Conservation (phyloP, 2,797 vertebrate species). For the Siniperca undulata region DNA sequence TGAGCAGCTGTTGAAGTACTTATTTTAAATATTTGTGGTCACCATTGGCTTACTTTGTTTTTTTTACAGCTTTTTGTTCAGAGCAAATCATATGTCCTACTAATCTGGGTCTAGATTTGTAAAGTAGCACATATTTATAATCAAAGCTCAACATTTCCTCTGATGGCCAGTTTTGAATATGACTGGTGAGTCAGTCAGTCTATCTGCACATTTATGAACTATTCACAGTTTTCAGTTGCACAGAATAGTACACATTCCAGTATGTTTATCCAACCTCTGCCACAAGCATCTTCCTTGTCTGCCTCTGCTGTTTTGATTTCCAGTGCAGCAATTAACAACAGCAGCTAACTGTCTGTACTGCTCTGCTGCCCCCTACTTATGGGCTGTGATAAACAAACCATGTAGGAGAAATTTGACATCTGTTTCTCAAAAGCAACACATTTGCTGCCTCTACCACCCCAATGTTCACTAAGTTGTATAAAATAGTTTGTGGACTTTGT, state of each 20-base stretch:
- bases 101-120: background rate
- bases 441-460: slow-evolving; percentile 22
- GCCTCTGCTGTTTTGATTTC: slow-evolving; percentile 45
- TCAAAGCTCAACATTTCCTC: slow-evolving; percentile 14
- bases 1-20: slow-evolving; percentile 50
- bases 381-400: slow-evolving; percentile 57
- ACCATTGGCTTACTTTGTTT: slow-evolving; percentile 1
- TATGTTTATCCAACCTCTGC: slow-evolving; percentile 43
- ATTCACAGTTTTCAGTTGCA: slow-evolving; percentile 20
- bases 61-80: slow-evolving; percentile 1
- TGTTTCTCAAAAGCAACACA: slow-evolving; percentile 39
- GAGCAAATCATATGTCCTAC: slow-evolving; percentile 16
- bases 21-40: slow-evolving; percentile 40
- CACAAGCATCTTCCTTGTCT: slow-evolving; percentile 25
- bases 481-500: slow-evolving; percentile 50
- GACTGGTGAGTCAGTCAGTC: slow-evolving; percentile 4
- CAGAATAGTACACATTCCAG: background rate
- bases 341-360: slow-evolving; percentile 40
- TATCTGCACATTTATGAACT: slow-evolving; percentile 22
- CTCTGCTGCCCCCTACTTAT: slow-evolving; percentile 74
- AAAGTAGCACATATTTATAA: slow-evolving; percentile 20
- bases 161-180: slow-evolving; percentile 10
- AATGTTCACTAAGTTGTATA: slow-evolving; percentile 33
- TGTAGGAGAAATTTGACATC: slow-evolving; percentile 8
- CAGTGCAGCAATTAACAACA: slow-evolving; percentile 45